phyloP scores from a whole-genome alignment of 2,888 invertebrate genomes.

The Miltochrista miniata region DNA sequence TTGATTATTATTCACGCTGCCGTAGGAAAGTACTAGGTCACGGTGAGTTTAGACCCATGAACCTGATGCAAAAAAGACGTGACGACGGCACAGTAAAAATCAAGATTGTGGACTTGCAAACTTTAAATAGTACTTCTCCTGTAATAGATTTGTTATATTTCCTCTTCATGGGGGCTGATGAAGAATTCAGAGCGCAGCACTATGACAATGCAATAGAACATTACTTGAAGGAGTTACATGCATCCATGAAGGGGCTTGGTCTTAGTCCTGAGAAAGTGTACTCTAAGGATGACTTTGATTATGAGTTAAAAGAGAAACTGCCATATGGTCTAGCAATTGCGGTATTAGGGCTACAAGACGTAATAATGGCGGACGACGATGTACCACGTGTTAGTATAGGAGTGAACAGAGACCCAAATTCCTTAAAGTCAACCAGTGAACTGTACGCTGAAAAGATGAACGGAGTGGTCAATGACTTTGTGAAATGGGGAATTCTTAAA shows the following conservation, averaged over 20 bases:
- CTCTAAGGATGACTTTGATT: slow-evolving; percentile 49
- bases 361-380: background rate
- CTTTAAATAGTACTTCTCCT: slow-evolving; percentile 40
- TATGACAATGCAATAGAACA: slow-evolving; percentile 36
- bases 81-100: slow-evolving; percentile 28
- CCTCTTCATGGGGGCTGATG: slow-evolving; percentile 54
- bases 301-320: slow-evolving; percentile 43
- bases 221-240: slow-evolving; percentile 43
- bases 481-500: background rate
- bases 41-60: slow-evolving; percentile 54
- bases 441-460: background rate
- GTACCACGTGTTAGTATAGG: background rate
- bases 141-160: slow-evolving; percentile 56
- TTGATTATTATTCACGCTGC: background rate
- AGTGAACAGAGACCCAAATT: background rate
- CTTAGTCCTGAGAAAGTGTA: slow-evolving; percentile 48
- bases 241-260: slow-evolving; percentile 37
- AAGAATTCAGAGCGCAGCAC: slow-evolving; percentile 47
- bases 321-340: background rate
- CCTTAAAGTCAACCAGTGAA: background rate
- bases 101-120: background rate
- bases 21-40: slow-evolving; percentile 43
- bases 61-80: slow-evolving; percentile 34
- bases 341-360: background rate
- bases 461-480: background rate